Percentiles rank a stretch among this genome's conserved stretches.
These are phyloP conservation scores for Anseranas semipalmata DNA, from an alignment of 2,113 vertebrate genomes.

Conservation along the genomic window DNA sequence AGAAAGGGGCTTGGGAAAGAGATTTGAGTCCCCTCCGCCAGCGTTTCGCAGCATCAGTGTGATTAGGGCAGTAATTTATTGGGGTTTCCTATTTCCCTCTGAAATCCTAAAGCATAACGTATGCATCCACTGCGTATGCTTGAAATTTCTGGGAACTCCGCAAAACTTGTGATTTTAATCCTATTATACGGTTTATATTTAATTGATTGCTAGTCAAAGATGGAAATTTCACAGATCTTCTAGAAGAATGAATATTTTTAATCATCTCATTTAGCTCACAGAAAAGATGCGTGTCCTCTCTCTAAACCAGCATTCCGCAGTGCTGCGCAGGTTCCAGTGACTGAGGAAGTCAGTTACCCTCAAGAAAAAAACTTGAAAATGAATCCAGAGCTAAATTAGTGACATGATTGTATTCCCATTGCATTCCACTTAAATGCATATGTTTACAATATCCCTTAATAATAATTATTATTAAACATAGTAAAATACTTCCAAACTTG, in stretches of 20 bases:
- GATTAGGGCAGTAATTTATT: background rate
- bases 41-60: background rate
- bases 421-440: conserved; percentile 79
- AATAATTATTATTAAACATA: conserved; percentile 87
- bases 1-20: background rate
- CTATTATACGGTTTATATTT: background rate
- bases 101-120: background rate
- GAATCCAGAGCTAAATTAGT: conserved; percentile 69
- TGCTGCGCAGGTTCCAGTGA: conserved; percentile 55
- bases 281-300: conserved; percentile 42
- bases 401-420: conserved; percentile 73
- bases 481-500: conserved; percentile 86
- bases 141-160: background rate
- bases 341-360: conserved; percentile 61
- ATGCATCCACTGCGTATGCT: background rate
- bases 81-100: background rate
- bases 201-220: conserved; percentile 65
- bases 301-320: conserved; percentile 62
- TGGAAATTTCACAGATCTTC: conserved; percentile 47
- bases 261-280: conserved; percentile 62
- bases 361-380: conserved; percentile 60
- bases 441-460: conserved; percentile 85
- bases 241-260: conserved; percentile 56
- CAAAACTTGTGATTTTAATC: background rate
- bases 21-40: background rate